Conservation (phyloP, 1,140 invertebrate species). For the Dinothrombium tinctorium region DNA sequence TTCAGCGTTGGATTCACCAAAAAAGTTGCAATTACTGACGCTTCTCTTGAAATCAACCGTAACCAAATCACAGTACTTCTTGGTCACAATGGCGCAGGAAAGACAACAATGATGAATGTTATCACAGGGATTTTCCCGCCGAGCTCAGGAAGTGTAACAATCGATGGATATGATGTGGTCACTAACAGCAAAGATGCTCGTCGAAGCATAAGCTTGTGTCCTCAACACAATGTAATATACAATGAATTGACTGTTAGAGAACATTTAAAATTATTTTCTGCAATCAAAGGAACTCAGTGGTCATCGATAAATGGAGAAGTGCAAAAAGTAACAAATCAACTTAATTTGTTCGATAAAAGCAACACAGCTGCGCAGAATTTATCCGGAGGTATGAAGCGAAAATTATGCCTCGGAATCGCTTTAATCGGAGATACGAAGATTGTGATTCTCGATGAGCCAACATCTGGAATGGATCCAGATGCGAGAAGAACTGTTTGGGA, state of each 20-base stretch:
- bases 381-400: constrained; percentile 64
- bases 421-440: constrained; percentile 33
- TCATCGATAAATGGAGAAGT: constrained; percentile 25
- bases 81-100: constrained; percentile 37
- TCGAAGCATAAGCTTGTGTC: constrained; percentile 57
- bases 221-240: constrained; percentile 35
- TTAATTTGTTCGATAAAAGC: constrained; percentile 27
- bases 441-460: constrained; percentile 17
- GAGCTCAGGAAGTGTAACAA: constrained; percentile 35
- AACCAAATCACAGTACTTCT: constrained; percentile 61
- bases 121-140: constrained; percentile 42
- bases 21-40: constrained; percentile 39
- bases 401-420: constrained; percentile 64
- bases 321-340: constrained; percentile 20
- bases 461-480: constrained; percentile 29
- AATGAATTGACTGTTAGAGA: constrained; percentile 21
- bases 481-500: constrained; percentile 35
- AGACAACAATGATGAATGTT: constrained; percentile 57
- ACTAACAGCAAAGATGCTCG: constrained; percentile 30
- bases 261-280: constrained; percentile 10
- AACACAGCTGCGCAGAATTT: constrained; percentile 43
- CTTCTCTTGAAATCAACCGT: constrained; percentile 45
- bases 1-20: constrained; percentile 18
- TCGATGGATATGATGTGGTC: constrained; percentile 39
- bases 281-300: constrained; percentile 34